Evolutionary conservation across 2,888 invertebrate genomes (phyloP).

Genomic region (Conchocele bisecta): DNA sequence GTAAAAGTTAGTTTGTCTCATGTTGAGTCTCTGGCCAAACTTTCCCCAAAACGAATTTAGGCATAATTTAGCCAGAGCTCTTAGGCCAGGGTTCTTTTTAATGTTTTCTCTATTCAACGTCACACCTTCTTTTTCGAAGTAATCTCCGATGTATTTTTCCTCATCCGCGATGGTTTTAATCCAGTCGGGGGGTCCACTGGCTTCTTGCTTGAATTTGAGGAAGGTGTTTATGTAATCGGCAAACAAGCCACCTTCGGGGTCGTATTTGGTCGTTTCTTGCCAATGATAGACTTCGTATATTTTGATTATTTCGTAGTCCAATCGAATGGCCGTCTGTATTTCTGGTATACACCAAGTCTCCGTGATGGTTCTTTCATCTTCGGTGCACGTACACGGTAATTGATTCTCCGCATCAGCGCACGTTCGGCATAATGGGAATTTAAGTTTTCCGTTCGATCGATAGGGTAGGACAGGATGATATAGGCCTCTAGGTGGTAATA

Average conservation of each 20-base stretch:
- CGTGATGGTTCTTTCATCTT: conserved; percentile 62
- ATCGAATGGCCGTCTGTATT: conserved; percentile 71
- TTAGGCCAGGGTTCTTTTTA: conserved; percentile 42
- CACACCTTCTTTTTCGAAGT: conserved; percentile 54
- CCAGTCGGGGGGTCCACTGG: conserved; percentile 63
- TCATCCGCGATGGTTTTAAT: conserved; percentile 50
- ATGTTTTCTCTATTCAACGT: conserved; percentile 34
- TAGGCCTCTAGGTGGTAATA: conserved; percentile 58
- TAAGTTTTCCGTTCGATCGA: conserved; percentile 69
- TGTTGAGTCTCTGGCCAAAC: conserved; percentile 38
- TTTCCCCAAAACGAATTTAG: conserved; percentile 60
- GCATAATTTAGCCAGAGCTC: conserved; percentile 45
- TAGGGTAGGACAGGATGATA: conserved; percentile 76
- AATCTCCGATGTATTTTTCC: conserved; percentile 54
- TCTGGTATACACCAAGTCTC: conserved; percentile 80
- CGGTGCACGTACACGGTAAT: conserved; percentile 72
- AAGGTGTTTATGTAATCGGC: conserved; percentile 74
- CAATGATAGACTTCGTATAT: conserved; percentile 77
- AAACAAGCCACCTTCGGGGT: conserved; percentile 68
- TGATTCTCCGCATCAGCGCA: conserved; percentile 61
- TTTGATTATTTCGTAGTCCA: conserved; percentile 75
- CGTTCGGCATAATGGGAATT: conserved; percentile 78
- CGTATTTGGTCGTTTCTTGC: conserved; percentile 48
- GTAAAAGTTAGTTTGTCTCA: conserved; percentile 12
- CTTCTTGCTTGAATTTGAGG: conserved; percentile 66